Conservation (phyloP, 1,140 invertebrate genomes). For the Macrosteles quadrilineatus region DNA sequence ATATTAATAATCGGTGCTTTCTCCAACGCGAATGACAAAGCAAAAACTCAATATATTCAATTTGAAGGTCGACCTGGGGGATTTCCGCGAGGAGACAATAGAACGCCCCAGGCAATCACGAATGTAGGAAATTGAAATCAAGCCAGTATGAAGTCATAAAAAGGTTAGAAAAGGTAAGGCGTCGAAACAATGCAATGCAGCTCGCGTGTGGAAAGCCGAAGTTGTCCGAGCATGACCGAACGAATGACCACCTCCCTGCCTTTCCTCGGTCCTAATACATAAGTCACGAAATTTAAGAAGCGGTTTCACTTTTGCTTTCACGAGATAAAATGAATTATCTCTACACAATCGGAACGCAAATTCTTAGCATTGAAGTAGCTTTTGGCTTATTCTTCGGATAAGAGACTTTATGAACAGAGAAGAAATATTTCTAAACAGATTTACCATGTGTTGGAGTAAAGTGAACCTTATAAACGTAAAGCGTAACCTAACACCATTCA, state of each 20-base stretch:
- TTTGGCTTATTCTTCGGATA: no score
- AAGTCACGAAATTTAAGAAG: conserved; percentile 11
- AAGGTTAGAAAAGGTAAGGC: not conserved
- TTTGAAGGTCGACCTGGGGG: not conserved
- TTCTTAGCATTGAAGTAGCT: no score
- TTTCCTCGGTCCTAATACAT: not conserved
- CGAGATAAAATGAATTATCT: not conserved
- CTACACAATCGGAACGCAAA: no score
- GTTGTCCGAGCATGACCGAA: not conserved
- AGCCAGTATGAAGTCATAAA: not conserved
- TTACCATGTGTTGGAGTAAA: no score
- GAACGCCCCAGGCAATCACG: not conserved
- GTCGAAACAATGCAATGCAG: not conserved
- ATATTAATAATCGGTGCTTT: conserved; percentile 12
- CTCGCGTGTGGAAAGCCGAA: not conserved
- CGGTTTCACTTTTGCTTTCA: conserved; percentile 8
- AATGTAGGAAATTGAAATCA: not conserved
- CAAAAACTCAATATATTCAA: conserved; percentile 6
- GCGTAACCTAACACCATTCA: no score
- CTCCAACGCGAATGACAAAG: not conserved
- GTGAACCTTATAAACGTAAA: no score
- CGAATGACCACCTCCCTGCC: not conserved
- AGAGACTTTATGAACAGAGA: no score
- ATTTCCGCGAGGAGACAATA: conserved; percentile 11
- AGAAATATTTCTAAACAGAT: no score